Evolutionary conservation across 92 coral and sea anemone species (phyloP), one percentile per base, ranked within the genome.

Genomic region (Siderastrea radians): DNA sequence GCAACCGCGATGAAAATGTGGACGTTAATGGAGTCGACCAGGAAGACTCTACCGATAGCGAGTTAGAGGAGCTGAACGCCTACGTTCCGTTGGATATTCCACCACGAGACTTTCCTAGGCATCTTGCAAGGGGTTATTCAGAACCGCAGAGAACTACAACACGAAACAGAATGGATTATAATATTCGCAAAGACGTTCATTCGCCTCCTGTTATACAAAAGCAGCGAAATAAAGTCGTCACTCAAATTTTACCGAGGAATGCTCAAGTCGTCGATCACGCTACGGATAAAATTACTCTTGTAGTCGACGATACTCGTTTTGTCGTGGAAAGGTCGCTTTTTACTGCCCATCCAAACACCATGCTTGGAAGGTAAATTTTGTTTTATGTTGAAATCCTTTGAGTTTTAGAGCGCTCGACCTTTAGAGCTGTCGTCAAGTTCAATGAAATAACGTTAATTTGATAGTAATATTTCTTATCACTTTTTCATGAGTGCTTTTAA

Each of bases 241-340:
- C 90, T 61, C 92, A 87, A 63, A 60, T 85, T 6, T 77, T 87
- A 74, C 91, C 93, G 26, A 89, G 96, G 73, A 85, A 71, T 79
- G 84, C 82, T 64, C 79, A 78, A 26, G 72, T n/a, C 10, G 54
- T 9, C 3, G 91, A 87, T 5, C 88, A 74, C 62, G 79, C 88
- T 49, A 72, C 91, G 7, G 99, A 96, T 64, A 97, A 97, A 74
- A 78, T 97, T 90, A 97, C 98, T 53, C 78, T 97, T 75, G 95
- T 97, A 49, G 98, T 95, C 6, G 99, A 97, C 74, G 98, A 93
- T 46, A 97, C 99, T 13, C 87, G 99, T 59, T 97, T 97, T 88
- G 94, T 97, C 54, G 99, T 97, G 3, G 99, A 97, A 15, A 91
- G 96, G 73, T 92, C 95, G 61, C 87, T 97, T n/a, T 97, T 97